These are phyloP conservation scores for Argyresthia goedartella DNA, from an alignment of 2,888 invertebrate species.

Conservation along the genomic window DNA sequence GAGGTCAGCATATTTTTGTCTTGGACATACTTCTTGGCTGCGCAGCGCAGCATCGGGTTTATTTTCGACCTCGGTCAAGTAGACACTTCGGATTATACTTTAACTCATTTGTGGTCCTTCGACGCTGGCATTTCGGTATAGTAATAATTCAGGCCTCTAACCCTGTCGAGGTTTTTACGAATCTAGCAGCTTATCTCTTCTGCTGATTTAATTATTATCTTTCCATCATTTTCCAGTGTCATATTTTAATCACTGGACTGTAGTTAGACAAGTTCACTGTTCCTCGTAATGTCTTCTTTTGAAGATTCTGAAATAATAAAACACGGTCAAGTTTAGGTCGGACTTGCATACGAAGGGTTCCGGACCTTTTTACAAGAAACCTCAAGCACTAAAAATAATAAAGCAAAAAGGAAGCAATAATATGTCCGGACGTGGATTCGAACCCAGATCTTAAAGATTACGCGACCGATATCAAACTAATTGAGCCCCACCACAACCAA, in stretches of 20 bases:
- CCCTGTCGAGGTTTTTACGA: no score
- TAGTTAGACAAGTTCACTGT: slow-evolving; percentile 76
- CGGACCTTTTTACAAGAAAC: neutral
- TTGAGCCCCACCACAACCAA: neutral
- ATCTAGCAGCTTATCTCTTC: no score
- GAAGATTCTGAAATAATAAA: slow-evolving; percentile 71
- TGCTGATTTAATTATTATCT: no score
- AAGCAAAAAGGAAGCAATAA: neutral
- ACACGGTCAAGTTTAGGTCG: no score
- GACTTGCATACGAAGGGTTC: no score
- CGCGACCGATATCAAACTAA: neutral
- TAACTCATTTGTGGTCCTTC: no score
- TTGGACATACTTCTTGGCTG: neutral
- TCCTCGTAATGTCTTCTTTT: slow-evolving; percentile 75
- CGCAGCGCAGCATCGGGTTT: neutral
- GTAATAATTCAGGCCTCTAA: no score
- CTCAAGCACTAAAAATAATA: neutral
- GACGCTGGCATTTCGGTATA: no score
- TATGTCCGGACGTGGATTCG: neutral
- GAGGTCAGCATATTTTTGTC: neutral
- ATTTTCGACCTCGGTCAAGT: no score
- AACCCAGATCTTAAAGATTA: no score
- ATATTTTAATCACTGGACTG: slow-evolving; percentile 68
- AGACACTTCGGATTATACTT: no score
- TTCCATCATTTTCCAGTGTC: slow-evolving; percentile 16